phyloP scores from a whole-genome alignment of 2,113 vertebrate species.

The Gallinago paraguaiae region DNA sequence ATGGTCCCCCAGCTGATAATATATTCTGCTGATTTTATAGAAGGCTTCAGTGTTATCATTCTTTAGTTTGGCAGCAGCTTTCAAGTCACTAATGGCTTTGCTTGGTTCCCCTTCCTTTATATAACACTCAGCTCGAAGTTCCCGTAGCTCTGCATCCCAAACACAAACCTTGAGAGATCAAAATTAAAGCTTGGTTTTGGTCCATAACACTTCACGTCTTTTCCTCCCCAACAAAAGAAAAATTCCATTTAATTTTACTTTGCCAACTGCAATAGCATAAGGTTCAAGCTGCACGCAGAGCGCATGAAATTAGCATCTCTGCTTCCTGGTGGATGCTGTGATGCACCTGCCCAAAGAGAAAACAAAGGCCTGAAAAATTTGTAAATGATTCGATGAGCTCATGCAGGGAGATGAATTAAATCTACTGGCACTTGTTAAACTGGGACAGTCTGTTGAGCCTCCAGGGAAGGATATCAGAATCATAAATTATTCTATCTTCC shows the following conservation, averaged over 20 bases:
- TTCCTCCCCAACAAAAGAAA: background rate
- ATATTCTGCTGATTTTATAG: slow-evolving; percentile 94
- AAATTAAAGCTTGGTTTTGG: slow-evolving; percentile 61
- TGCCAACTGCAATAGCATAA: slow-evolving; percentile 43
- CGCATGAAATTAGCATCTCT: slow-evolving; percentile 33
- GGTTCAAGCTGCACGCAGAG: slow-evolving; percentile 30
- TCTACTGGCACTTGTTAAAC: slow-evolving; percentile 2
- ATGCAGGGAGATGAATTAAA: slow-evolving; percentile 43
- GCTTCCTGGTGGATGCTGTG: slow-evolving; percentile 56
- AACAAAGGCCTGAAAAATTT: slow-evolving; percentile 43
- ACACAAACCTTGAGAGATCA: slow-evolving; percentile 87
- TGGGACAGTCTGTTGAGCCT: slow-evolving; percentile 33
- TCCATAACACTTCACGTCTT: background rate
- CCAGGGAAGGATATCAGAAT: slow-evolving; percentile 13
- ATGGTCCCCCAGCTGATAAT: slow-evolving; percentile 94
- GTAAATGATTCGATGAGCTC: slow-evolving; percentile 26
- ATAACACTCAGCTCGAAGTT: slow-evolving; percentile 93
- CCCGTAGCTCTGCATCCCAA: slow-evolving; percentile 92
- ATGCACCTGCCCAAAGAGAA: slow-evolving; percentile 50
- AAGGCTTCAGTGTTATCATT: slow-evolving; percentile 96
- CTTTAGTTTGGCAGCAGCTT: slow-evolving; percentile 92
- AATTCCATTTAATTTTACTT: slow-evolving; percentile 23
- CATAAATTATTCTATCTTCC: background rate
- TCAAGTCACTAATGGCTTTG: slow-evolving; percentile 95
- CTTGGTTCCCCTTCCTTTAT: slow-evolving; percentile 90